Evolutionary conservation across 2,113 vertebrate genomes (phyloP).

Genomic region (Alligator sinensis): DNA sequence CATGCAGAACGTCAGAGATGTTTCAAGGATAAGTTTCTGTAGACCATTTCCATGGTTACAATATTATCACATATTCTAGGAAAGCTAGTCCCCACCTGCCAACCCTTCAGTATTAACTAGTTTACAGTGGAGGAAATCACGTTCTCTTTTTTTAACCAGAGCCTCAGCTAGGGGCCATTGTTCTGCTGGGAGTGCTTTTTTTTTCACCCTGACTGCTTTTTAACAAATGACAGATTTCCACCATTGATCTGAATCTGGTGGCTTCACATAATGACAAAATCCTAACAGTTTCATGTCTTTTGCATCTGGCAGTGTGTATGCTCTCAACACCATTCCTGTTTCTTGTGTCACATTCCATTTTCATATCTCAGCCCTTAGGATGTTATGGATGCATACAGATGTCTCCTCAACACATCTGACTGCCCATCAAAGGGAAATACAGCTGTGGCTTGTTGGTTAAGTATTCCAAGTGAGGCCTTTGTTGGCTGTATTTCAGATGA

Average conservation of each 20-base stretch:
- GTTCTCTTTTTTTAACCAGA: neutral
- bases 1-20: slow-evolving; percentile 7
- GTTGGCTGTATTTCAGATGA: neutral
- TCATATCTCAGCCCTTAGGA: neutral
- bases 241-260: neutral
- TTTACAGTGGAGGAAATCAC: neutral
- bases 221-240: neutral
- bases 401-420: neutral
- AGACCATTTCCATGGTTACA: slow-evolving; percentile 18
- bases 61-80: neutral
- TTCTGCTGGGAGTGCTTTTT: neutral
- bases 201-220: neutral
- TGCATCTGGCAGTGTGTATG: accelerated
- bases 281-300: accelerated
- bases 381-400: neutral
- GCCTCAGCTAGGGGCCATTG: neutral
- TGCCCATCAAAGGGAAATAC: neutral
- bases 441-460: neutral
- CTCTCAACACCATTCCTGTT: neutral
- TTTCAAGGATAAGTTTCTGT: slow-evolving; percentile 19
- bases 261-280: neutral
- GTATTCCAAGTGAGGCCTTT: neutral
- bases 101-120: neutral
- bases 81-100: neutral
- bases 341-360: neutral